Evolutionary conservation across 2,888 invertebrate genomes (phyloP).

Genomic region (Cephus rjabovi): DNA sequence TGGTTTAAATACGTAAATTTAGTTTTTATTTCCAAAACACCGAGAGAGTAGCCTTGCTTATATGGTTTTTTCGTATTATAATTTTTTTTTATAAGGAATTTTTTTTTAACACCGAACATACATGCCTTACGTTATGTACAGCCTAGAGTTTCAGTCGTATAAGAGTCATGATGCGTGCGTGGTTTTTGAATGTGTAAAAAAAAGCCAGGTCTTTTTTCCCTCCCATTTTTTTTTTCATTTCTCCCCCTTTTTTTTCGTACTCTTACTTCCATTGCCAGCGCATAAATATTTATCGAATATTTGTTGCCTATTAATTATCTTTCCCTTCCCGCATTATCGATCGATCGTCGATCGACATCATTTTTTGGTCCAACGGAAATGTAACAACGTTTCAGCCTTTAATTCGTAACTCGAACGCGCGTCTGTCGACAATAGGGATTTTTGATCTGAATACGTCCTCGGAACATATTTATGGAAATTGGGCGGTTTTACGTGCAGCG

Average conservation of each 20-base stretch:
- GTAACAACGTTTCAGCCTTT: constrained; percentile 6
- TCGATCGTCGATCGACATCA: constrained; percentile 35
- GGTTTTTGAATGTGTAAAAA: constrained; percentile 31
- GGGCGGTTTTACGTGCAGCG: constrained; percentile 6
- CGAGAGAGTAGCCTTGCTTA: constrained; percentile 64
- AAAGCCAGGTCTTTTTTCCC: constrained; percentile 14
- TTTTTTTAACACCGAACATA: constrained; percentile 65
- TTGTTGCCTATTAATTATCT: constrained; percentile 24
- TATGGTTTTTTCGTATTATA: constrained; percentile 41
- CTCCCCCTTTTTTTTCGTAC: constrained; percentile 17
- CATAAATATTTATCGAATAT: constrained; percentile 17
- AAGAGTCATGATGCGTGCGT: constrained; percentile 51
- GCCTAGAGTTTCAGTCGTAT: constrained; percentile 66
- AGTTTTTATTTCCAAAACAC: constrained; percentile 63
- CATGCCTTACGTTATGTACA: constrained; percentile 66
- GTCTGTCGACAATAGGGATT: not conserved
- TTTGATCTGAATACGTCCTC: constrained; percentile 7
- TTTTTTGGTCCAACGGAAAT: constrained; percentile 49
- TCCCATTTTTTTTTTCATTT: constrained; percentile 11
- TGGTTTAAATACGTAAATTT: constrained; percentile 61
- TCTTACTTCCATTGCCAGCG: constrained; percentile 11
- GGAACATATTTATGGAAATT: constrained; percentile 25
- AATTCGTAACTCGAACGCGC: constrained; percentile 9
- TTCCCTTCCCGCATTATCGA: constrained; percentile 9
- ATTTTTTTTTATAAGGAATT: constrained; percentile 54